Conservation (phyloP, 2,888 invertebrate species). For the Portevinia maculata region DNA sequence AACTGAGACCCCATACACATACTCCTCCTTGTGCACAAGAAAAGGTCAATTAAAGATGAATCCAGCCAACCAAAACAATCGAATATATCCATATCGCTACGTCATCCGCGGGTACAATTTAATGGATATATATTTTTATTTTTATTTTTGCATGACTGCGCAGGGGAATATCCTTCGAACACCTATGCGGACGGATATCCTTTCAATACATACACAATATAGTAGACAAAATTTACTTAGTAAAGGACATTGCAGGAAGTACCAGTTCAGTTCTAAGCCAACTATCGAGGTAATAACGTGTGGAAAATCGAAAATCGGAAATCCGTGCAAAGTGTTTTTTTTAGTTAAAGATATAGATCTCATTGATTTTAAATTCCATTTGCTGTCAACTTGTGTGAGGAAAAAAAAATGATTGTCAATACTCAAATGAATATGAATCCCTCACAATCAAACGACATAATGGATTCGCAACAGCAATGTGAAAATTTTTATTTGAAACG, state of each 20-base stretch:
- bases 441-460: slow-evolving; percentile 61
- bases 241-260: slow-evolving; percentile 27
- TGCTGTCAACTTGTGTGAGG: slow-evolving; percentile 12
- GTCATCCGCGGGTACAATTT: slow-evolving; percentile 45
- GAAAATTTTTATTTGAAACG: slow-evolving; percentile 81
- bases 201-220: slow-evolving; percentile 38
- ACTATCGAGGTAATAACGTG: slow-evolving; percentile 51
- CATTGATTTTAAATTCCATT: slow-evolving; percentile 41
- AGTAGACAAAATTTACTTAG: slow-evolving; percentile 15
- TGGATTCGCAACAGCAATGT: slow-evolving; percentile 75
- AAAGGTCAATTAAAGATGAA: slow-evolving; percentile 63
- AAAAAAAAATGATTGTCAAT: slow-evolving; percentile 75
- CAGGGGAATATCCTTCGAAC: slow-evolving; percentile 75
- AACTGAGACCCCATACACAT: slow-evolving; percentile 8
- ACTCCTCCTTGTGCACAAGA: slow-evolving; percentile 23
- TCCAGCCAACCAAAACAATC: slow-evolving; percentile 79
- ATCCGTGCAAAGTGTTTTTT: slow-evolving; percentile 17
- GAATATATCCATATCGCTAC: slow-evolving; percentile 55
- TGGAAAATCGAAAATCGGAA: neutral
- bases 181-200: slow-evolving; percentile 50
- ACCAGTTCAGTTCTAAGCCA: slow-evolving; percentile 57
- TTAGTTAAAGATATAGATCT: slow-evolving; percentile 27
- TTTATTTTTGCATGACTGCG: slow-evolving; percentile 79
- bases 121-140: slow-evolving; percentile 73
- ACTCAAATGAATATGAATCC: slow-evolving; percentile 73